Conservation (phyloP, 1,140 invertebrate genomes). For the Ostrea edulis region DNA sequence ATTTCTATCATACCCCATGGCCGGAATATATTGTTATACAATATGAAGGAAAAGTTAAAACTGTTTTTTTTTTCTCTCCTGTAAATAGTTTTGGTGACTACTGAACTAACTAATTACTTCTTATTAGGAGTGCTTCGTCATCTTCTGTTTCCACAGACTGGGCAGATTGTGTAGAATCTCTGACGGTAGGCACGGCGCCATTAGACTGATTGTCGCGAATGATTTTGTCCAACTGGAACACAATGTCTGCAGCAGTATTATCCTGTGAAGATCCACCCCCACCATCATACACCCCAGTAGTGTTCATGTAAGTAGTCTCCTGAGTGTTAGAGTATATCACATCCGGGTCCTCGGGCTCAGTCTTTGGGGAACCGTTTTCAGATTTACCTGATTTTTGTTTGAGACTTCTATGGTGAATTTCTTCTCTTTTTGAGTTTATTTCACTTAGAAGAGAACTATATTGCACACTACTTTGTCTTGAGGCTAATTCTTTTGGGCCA, state of each 20-base stretch:
- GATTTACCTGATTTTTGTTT: constrained; percentile 12
- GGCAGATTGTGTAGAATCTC: constrained; percentile 10
- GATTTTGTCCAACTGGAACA: constrained; percentile 33
- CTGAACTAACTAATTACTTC: background rate
- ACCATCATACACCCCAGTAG: background rate
- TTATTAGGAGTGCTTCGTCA: constrained; percentile 19
- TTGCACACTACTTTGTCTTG: constrained; percentile 42
- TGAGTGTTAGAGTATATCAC: background rate
- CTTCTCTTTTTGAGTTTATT: constrained; percentile 27
- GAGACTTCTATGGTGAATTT: constrained; percentile 30
- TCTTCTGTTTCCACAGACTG: constrained; percentile 36
- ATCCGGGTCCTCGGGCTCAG: background rate
- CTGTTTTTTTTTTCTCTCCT: no score
- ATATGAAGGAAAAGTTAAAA: no score
- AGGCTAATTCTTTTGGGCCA: background rate
- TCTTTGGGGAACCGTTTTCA: background rate
- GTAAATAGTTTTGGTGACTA: no score
- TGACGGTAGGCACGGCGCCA: background rate
- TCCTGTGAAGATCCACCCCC: background rate
- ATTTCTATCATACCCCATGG: no score
- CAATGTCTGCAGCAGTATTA: constrained; percentile 9
- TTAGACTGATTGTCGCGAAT: constrained; percentile 26
- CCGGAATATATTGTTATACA: no score
- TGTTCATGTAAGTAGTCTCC: constrained; percentile 19
- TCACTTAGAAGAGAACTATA: constrained; percentile 37